Percentiles rank a stretch among this genome's conserved stretches.
Evolutionary conservation across 2,888 invertebrate genomes (phyloP).

Genomic region (Erpobdella octoculata): DNA sequence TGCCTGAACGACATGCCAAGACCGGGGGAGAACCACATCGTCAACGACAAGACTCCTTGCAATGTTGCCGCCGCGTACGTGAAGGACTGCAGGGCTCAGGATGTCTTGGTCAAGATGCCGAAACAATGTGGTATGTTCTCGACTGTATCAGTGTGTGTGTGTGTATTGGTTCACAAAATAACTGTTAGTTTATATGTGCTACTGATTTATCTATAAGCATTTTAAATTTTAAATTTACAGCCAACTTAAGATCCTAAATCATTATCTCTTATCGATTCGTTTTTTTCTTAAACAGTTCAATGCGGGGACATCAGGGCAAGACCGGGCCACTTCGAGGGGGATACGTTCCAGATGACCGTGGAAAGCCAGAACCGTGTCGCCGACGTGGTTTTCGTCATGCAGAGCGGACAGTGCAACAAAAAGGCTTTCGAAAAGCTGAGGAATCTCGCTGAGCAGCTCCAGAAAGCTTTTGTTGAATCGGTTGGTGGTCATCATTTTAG

Average conservation of each 20-base stretch:
- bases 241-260: too few relatives aligned
- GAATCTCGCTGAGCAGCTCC: conserved; percentile 42
- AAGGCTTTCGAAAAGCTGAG: conserved; percentile 55
- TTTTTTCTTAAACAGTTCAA: background rate
- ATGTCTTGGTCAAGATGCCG: conserved; percentile 62
- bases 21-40: conserved; percentile 48
- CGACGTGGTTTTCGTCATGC: conserved; percentile 72
- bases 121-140: conserved; percentile 57
- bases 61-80: conserved; percentile 67
- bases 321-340: conserved; percentile 54
- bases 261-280: too few relatives aligned
- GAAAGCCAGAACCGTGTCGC: conserved; percentile 62
- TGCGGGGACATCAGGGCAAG: background rate
- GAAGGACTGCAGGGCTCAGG: conserved; percentile 59
- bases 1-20: conserved; percentile 61
- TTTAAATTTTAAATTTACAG: too few relatives aligned
- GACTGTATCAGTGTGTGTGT: background rate
- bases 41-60: conserved; percentile 54
- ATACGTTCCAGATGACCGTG: conserved; percentile 62
- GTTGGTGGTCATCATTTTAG: background rate
- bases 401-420: conserved; percentile 74
- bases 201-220: too few relatives aligned
- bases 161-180: background rate
- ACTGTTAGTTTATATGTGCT: background rate
- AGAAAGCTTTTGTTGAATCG: conserved; percentile 39